These are phyloP conservation scores for Villa cingulata DNA, from an alignment of 2,888 invertebrate species.

Conservation along the genomic window DNA sequence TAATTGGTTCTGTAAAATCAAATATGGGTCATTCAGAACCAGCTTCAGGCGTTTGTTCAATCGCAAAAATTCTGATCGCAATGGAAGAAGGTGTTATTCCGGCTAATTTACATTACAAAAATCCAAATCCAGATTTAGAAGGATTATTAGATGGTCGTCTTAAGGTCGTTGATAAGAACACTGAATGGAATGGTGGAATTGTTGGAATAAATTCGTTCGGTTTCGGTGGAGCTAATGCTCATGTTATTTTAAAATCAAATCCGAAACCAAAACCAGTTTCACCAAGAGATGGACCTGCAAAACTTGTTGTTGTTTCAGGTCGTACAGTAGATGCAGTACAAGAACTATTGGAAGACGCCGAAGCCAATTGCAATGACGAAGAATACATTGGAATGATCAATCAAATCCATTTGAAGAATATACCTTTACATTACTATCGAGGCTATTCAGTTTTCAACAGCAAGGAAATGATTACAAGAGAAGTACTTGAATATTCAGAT, in stretches of 20 bases:
- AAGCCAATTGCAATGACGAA: conserved; percentile 47
- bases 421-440: conserved; percentile 64
- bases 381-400: conserved; percentile 66
- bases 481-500: conserved; percentile 39
- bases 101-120: conserved; percentile 75
- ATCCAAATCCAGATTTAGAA: conserved; percentile 81
- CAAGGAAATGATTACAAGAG: conserved; percentile 34
- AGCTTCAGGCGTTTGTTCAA: conserved; percentile 76
- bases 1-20: conserved; percentile 93
- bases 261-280: conserved; percentile 50
- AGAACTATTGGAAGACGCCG: conserved; percentile 48
- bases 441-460: conserved; percentile 65
- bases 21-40: conserved; percentile 99
- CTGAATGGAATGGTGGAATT: conserved; percentile 80
- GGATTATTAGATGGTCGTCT: conserved; percentile 80
- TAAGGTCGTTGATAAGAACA: conserved; percentile 75
- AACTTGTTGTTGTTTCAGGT: conserved; percentile 67
- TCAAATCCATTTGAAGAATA: conserved; percentile 53
- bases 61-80: conserved; percentile 82
- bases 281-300: conserved; percentile 44
- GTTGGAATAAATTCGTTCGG: conserved; percentile 94
- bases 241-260: conserved; percentile 70
- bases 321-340: conserved; percentile 70
- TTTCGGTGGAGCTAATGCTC: conserved; percentile 96
- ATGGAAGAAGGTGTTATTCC: conserved; percentile 88